Evolutionary conservation across 2,113 vertebrate genomes (phyloP), one percentile per base, ranked within the genome.

Genomic region (Dromiciops gliroides): DNA sequence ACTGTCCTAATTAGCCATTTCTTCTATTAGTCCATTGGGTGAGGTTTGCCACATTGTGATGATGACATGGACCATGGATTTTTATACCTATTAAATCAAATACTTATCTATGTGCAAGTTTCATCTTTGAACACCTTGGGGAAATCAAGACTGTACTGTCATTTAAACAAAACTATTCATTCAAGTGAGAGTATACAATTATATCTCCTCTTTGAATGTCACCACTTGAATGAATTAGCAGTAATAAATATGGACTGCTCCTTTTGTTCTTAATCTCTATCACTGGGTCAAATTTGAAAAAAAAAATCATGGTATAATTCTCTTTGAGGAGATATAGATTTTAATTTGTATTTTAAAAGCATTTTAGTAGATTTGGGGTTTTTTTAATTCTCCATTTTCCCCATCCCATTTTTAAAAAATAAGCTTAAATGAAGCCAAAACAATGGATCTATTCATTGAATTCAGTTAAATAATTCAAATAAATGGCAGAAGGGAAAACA

Each of bases 161-260:
- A 51, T 94, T 94, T 92, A 96, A 96, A 94, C 95, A 93, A 95
- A 91, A 37, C 48, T 93, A 89, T 93, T 94, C 49, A 90, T 11
- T 56, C 53, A 75, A 51, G 4, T 93, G 3, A 25, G 25, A 26
- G 91, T 92, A 83, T 94, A 94, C 93, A 93, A 90, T 92, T 89
- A 75, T 49, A 83, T 92, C 90, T 90, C 89, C 14, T 96, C 52
- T 90, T 75, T 50, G 22, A 89, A 92, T 95, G 60, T 67, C 60
- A 23, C 31, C 90, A 75, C 89, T 56, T 92, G 31, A 96, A 95
- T 83, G 67, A 90, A 90, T 49, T 49, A 96, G 92, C 48, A 26
- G 26, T 90, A 92, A 60, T 28, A 11, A 6, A 47, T 10, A 31
- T 0, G 50, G 50, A 89, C 8, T 92, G 75, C 94, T 49, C 25